Conservation (phyloP, 2,113 vertebrate genomes). For the Elachura formosa region DNA sequence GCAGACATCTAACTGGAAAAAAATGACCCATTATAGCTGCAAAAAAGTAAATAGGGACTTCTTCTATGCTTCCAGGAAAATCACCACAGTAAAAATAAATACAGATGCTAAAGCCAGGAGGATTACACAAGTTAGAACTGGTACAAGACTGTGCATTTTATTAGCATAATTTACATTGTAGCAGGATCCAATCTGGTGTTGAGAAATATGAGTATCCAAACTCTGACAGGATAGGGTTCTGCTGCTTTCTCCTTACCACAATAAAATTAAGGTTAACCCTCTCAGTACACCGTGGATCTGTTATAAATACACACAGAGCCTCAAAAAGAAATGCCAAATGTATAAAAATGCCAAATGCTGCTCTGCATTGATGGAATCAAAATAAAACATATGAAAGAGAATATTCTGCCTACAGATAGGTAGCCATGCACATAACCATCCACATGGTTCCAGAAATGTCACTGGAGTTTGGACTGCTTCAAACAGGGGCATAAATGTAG, state of each 20-base stretch:
- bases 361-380: not conserved
- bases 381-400: not conserved
- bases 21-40: not conserved
- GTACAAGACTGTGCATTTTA: slow-evolving; percentile 9
- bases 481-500: not conserved
- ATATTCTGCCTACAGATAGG: not conserved
- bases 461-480: not conserved
- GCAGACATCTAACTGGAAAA: not conserved
- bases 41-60: slow-evolving; percentile 13
- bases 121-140: slow-evolving; percentile 4
- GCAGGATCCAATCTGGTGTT: not conserved
- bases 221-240: not conserved
- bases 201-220: not conserved
- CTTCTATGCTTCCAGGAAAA: not conserved
- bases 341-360: not conserved
- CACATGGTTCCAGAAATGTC: not conserved
- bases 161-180: slow-evolving; percentile 15
- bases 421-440: not conserved
- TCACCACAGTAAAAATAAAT: slow-evolving; percentile 38
- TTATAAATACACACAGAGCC: not conserved
- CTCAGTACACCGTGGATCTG: not conserved
- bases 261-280: not conserved
- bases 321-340: not conserved
- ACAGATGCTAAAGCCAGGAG: slow-evolving; percentile 19
- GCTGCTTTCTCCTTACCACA: not conserved